Evolutionary conservation across 2,113 vertebrate genomes (phyloP).

Genomic region (Bufo bufo): DNA sequence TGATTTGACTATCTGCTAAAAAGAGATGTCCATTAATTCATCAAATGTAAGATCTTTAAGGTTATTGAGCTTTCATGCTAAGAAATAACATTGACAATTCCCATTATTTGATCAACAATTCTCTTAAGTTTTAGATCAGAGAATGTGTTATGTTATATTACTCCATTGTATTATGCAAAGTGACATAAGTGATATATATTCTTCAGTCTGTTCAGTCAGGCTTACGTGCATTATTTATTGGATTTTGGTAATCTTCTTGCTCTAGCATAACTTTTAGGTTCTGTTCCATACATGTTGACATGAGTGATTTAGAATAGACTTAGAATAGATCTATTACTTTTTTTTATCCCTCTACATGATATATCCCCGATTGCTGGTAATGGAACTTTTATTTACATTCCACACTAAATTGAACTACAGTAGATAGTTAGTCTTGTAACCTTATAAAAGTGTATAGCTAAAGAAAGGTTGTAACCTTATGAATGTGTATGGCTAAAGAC

Average conservation of each 20-base stretch:
- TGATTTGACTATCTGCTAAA: conserved; percentile 18
- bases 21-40: conserved; percentile 1
- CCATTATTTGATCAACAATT: conserved; percentile 8
- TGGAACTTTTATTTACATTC: background rate
- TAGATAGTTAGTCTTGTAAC: conserved; percentile 7
- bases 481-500: too few relatives aligned
- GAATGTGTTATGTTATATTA: conserved; percentile 16
- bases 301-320: background rate
- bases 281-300: background rate
- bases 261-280: background rate
- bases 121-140: background rate
- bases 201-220: background rate
- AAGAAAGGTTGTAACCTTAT: too few relatives aligned
- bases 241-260: background rate
- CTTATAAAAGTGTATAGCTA: background rate
- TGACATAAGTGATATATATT: conserved; percentile 2
- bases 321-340: background rate
- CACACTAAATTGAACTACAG: background rate
- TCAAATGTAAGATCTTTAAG: background rate
- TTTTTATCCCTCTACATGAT: background rate
- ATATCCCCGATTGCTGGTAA: background rate
- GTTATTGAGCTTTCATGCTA: conserved; percentile 8
- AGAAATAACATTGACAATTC: conserved; percentile 27
- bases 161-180: conserved; percentile 3
- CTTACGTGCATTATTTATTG: background rate